Base-by-base conservation (phyloP, 2,797 vertebrate species). In the Ctenopoma kingsleyae region DNA sequence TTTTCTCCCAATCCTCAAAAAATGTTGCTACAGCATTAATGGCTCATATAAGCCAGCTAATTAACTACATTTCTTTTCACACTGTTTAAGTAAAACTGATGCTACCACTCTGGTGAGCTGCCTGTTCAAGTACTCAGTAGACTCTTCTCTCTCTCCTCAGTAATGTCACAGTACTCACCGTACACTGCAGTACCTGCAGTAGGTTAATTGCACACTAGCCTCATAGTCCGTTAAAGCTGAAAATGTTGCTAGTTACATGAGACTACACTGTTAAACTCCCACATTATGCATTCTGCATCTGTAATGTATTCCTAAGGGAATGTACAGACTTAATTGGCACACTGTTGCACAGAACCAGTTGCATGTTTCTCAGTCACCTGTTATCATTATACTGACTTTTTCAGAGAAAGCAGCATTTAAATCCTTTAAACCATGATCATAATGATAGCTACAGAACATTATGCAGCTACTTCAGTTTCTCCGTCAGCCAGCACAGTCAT, bases 121-220 rank as follows among this genome's bases (percentile, higher is more conserved):
- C 60, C 23, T 71, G 23, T 54, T 77, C 58, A 59, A 76, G 55
- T 52, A 44, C 55, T 53, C 20, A 51, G 38, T 46, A 48, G 27
- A 72, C 49, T 48, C 56, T n/a, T 68, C 40, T 74, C 35, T 74
- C 38, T 72, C 36, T 51, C 51, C 49, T 55, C 20, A 4, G 54
- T 51, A 67, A 61, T 76, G 59, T 67, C 75, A 58, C 40, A 44
- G 59, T 53, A 52, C 62, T 65, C 65, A 54, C 44, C 73, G 53
- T 71, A 64, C 52, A 61, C 44, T 69, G 47, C 56, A 60, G 30
- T 65, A 49, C 65, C 74, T 60, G 59, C 61, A 68, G 76, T 66
- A 56, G 52, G 62, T 80, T 79, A 89, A 87, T 87, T 82, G 74
- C 58, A 54, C 81, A 78, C 56, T 5, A 66, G 69, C 61, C 53